Evolutionary conservation across 1,140 invertebrate genomes (phyloP), one percentile per base, ranked within the genome.

Genomic region (Panagrolaimus sp.): DNA sequence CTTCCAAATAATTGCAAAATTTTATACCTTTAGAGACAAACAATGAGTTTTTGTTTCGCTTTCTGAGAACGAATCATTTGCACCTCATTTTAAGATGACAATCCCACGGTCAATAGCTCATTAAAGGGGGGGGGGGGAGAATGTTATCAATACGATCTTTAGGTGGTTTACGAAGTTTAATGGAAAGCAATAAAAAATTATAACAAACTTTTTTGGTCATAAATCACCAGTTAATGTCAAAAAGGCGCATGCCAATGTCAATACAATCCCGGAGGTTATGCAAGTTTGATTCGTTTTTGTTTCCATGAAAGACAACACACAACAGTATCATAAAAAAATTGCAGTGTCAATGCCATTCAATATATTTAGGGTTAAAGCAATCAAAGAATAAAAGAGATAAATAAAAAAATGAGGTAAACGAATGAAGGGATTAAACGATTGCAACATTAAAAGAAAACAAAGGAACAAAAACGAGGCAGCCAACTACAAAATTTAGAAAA

Each of bases 241-340:
- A 28, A 28, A 58, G 21, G n/a, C 21, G 52, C 28, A 58, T 26
- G 14, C 10, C 28, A 26, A 28, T 26, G 21, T 26, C 21, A 21
- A 21, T 21, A 58, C 28, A 10, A 26, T 58, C 52, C 52, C 52
- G 52, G 52, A 58, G 52, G 52, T 58, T 58, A 58, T 58, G 52
- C 17, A 58, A 58, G 52, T 28, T 4, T 14, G 10, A 58, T 28
- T 21, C 21, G 14, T n/a, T 28, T 21, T 26, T 52, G 48, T 21
- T 21, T 58, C 52, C 52, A 58, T 58, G 52, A 17, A 26, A 58
- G 17, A 58, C 15, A 58, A 21, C 14, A 21, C 21, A 58, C 14
- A 26, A 58, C 15, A 21, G 28, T 58, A n/a, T n/a, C 28, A 58
- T 58, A 26, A 58, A 52, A 52, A 52, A 21, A 28, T 21, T 12